Evolutionary conservation across 2,113 vertebrate species (phyloP), one percentile per base, ranked within the genome.

Genomic region (Hoplias malabaricus): DNA sequence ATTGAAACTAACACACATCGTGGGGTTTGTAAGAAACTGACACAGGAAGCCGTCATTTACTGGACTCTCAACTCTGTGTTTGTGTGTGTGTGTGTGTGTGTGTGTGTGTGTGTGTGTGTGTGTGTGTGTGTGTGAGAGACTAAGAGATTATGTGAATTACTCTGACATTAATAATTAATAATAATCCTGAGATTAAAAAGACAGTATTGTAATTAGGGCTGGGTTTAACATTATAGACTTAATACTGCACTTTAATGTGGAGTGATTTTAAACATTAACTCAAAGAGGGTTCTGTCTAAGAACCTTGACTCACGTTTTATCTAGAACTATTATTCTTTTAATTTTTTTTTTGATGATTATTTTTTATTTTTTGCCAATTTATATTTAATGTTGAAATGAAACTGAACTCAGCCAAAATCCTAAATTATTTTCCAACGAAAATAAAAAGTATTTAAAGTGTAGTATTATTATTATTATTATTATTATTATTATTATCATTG

Each of bases 271-370:
- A n/a, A n/a, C n/a, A n/a, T n/a, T n/a, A n/a, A n/a, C n/a, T n/a
- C 74, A 87, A 85, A 89, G 31, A 80, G 71, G 54, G 71, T 77
- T 34, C 54, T 53, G 74, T 75, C 8, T 80, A 65, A 73, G 73
- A 69, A 72, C 69, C n/a, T 42, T 46, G 40, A 80, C 34, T 29
- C 54, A 80, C 74, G 46, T 21, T 76, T 84, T 88, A 80, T 84
- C 86, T 87, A 87, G 86, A 74, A 75, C 29, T 13, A 40, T 82
- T 80, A 73, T 86, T 77, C 78, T 79, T 57, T 5, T 61, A 1
- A 33, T 61, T 19, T 61, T 61, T 14, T 14, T 19, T 33, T 27
- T 14, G 11, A 14, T 19, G 7, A 2, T 33, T 61, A 33, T 61
- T 3, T 13, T 29, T 29, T 33, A 7, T 6, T n/a, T 33, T 31